These are phyloP conservation scores for Macrobrachium rosenbergii DNA, from an alignment of 1,140 invertebrate species.

Conservation along the genomic window DNA sequence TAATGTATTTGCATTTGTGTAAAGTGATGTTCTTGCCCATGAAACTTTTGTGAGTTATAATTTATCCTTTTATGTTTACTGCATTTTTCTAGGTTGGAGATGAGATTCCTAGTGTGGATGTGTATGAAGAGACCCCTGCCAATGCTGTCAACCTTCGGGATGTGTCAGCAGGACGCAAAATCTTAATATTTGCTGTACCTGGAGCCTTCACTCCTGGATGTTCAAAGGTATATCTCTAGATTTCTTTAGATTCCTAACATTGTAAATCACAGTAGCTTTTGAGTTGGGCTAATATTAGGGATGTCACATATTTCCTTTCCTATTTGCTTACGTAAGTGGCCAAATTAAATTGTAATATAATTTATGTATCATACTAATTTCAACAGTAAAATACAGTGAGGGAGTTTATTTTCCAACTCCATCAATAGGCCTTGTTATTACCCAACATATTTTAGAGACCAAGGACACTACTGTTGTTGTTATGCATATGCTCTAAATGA, in stretches of 20 bases:
- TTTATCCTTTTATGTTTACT: not conserved
- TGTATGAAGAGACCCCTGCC: constrained; percentile 87
- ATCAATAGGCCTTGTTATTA: too few relatives aligned
- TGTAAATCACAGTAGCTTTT: not conserved
- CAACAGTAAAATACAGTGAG: too few relatives aligned
- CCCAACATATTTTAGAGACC: too few relatives aligned
- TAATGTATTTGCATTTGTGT: too few relatives aligned
- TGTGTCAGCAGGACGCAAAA: constrained; percentile 83
- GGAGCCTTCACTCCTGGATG: constrained; percentile 97
- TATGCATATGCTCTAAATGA: too few relatives aligned
- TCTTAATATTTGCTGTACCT: constrained; percentile 91
- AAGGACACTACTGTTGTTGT: too few relatives aligned
- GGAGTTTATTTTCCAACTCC: too few relatives aligned
- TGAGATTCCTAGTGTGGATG: constrained; percentile 81
- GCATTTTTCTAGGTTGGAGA: constrained; percentile 81
- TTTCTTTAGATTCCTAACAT: not conserved
- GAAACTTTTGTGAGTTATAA: too few relatives aligned
- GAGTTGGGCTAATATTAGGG: not conserved
- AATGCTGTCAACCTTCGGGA: constrained; percentile 87
- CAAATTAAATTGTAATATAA: too few relatives aligned
- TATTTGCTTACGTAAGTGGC: not conserved
- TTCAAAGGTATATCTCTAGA: constrained; percentile 76
- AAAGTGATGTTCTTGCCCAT: too few relatives aligned
- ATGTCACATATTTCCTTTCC: not conserved
- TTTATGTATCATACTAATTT: too few relatives aligned